Percentiles rank a stretch among this genome's conserved stretches.
phyloP scores from a whole-genome alignment of 2,888 invertebrate genomes.

The Leistus spinibarbis region DNA sequence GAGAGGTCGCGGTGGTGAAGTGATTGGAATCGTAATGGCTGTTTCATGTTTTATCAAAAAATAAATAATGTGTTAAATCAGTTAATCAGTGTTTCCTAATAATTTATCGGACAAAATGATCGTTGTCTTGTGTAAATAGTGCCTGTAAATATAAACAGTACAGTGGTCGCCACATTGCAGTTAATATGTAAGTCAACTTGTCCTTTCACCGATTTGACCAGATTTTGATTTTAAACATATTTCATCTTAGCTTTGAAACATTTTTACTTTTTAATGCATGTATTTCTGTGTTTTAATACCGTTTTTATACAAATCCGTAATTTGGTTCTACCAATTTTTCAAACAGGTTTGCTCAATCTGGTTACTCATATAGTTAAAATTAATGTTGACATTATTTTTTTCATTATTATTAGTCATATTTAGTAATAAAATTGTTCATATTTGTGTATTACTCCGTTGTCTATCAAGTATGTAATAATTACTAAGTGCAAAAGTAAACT shows the following conservation, averaged over 20 bases:
- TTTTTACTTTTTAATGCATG: not conserved
- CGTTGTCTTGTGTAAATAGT: slow-evolving; percentile 19
- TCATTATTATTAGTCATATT: slow-evolving; percentile 32
- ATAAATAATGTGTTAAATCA: slow-evolving; percentile 29
- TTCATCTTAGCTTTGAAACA: not conserved
- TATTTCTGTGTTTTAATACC: not conserved
- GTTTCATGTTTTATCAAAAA: slow-evolving; percentile 36
- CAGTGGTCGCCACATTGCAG: slow-evolving; percentile 39
- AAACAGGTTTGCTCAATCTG: slow-evolving; percentile 26
- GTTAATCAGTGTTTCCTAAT: slow-evolving; percentile 20
- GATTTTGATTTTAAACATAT: slow-evolving; percentile 8
- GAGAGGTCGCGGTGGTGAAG: slow-evolving; percentile 40
- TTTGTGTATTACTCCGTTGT: not conserved
- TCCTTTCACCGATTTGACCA: slow-evolving; percentile 37
- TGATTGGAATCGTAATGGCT: slow-evolving; percentile 41
- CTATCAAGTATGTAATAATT: not conserved
- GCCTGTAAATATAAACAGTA: slow-evolving; percentile 14
- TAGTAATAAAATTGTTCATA: slow-evolving; percentile 7
- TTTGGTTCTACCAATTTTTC: slow-evolving; percentile 28
- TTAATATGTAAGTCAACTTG: slow-evolving; percentile 29
- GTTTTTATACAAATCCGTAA: not conserved
- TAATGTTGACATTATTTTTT: slow-evolving; percentile 38
- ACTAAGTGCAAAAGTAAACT: not conserved
- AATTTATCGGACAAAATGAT: slow-evolving; percentile 5
- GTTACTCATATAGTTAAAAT: slow-evolving; percentile 37